Conservation (phyloP, 2,888 invertebrate genomes). For the Dromius quadrimaculatus region DNA sequence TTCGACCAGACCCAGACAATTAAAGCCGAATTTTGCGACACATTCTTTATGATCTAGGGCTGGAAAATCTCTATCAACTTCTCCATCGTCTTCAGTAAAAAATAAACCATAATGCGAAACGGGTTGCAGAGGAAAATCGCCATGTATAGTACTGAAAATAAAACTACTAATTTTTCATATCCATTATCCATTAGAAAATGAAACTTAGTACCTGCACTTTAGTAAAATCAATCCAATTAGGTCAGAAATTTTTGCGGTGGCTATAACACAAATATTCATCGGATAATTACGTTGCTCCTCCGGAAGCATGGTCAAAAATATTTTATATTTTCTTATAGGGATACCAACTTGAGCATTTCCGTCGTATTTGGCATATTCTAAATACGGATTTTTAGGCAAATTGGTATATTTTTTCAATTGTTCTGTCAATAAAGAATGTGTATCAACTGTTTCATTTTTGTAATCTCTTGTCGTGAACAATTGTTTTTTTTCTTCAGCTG, state of each 20-base stretch:
- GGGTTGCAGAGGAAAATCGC: constrained; percentile 73
- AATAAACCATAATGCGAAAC: constrained; percentile 86
- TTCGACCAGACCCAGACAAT: constrained; percentile 88
- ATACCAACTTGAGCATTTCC: constrained; percentile 86
- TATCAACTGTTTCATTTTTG: constrained; percentile 58
- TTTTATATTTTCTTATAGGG: constrained; percentile 86
- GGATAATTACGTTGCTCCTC: constrained; percentile 87
- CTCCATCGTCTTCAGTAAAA: constrained; percentile 97
- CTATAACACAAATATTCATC: constrained; percentile 82
- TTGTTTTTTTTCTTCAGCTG: constrained; percentile 72
- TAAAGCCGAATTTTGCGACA: constrained; percentile 93
- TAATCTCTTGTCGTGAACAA: constrained; percentile 71
- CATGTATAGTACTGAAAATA: constrained; percentile 71
- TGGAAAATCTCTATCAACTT: constrained; percentile 94
- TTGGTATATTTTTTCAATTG: constrained; percentile 82
- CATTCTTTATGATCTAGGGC: constrained; percentile 89
- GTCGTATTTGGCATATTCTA: constrained; percentile 92
- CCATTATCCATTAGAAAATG: background rate
- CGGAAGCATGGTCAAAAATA: constrained; percentile 90
- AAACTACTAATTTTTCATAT: constrained; percentile 14
- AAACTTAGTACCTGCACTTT: constrained; percentile 73
- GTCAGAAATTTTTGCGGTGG: constrained; percentile 88
- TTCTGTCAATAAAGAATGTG: constrained; percentile 77
- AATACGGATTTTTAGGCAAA: constrained; percentile 86
- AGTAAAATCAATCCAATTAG: constrained; percentile 94